Evolutionary conservation across 2,113 vertebrate genomes (phyloP), one percentile per base, ranked within the genome.

Genomic region (Pseudopipra pipra): DNA sequence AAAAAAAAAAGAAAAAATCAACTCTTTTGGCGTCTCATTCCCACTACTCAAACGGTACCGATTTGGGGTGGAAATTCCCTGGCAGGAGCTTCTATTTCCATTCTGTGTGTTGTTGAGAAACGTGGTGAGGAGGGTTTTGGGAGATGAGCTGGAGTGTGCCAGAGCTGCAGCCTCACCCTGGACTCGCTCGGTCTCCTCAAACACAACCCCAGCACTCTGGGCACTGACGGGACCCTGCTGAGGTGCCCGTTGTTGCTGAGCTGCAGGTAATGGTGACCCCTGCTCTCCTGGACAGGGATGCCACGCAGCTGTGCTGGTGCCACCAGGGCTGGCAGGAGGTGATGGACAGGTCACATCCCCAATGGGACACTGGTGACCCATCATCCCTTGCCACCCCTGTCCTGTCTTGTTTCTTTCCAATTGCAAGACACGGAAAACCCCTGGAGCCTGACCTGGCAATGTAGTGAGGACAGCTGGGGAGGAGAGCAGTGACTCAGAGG

Each of bases 31-130:
- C 83, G 51, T 46, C 75, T 65, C 59, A 2, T 68, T 73, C 54
- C 35, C 66, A 31, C 54, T 28, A 14, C 37, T 96, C 76, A 33
- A 78, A 75, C 4, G 1, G 73, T 27, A 81, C 73, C 3, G 6
- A 86, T 46, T 8, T 28, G 61, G 54, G 85, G 33, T 84, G 96
- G 96, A 94, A 97, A 93, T 79, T 87, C 92, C 95, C 93, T 92
- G 90, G 90, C 83, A 68, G 90, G 25, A 87, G 47, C 70, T 86
- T 19, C 52, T 72, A 4, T 65, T 96, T 81, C 88, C 84, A 46
- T 67, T 43, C 56, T 55, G 55, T 13, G 1, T 39, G 66, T 71
- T 67, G 41, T 35, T 54, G n/a, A 87, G 80, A 91, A 84, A 44
- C 2, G 22, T 1, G 7, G 20, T 24, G 54, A 39, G 55, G 87